Percentiles rank a stretch among this genome's conserved stretches.
Conservation (phyloP, 2,113 vertebrate genomes). For the Tragulus kanchil region DNA sequence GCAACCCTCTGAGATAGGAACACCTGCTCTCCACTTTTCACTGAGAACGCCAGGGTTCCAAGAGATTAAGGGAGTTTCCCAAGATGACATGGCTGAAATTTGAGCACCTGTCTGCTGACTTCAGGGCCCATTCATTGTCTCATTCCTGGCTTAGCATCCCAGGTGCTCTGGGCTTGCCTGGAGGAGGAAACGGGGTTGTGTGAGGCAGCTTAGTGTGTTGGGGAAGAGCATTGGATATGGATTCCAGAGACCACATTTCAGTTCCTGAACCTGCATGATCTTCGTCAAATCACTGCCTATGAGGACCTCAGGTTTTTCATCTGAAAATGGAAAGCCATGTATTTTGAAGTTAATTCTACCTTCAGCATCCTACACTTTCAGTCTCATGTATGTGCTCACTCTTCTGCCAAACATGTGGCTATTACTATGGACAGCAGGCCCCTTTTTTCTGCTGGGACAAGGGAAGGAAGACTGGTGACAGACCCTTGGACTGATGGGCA, state of each 20-base stretch:
- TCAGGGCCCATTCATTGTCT: conserved; percentile 35
- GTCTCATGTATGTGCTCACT: background rate
- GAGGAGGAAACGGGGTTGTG: background rate
- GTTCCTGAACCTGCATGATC: background rate
- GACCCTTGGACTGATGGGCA: background rate
- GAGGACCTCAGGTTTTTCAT: conserved; percentile 9
- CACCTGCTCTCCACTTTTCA: background rate
- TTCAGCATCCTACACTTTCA: background rate
- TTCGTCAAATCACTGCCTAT: conserved; percentile 42
- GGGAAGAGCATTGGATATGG: background rate
- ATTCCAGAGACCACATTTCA: conserved; percentile 7
- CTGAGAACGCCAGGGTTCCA: background rate
- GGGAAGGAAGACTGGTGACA: background rate
- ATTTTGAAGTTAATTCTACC: conserved; percentile 50
- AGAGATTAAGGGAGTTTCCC: background rate
- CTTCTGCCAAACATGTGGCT: background rate
- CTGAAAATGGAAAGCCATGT: conserved; percentile 43
- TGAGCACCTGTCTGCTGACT: background rate
- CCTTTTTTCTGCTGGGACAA: background rate
- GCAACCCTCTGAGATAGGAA: conserved; percentile 24
- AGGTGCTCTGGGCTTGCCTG: background rate
- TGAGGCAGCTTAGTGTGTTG: background rate
- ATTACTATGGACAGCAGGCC: background rate
- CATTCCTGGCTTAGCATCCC: background rate
- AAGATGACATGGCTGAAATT: background rate